Conservation (phyloP, 1,140 invertebrate species). For the Eumaeus atala region DNA sequence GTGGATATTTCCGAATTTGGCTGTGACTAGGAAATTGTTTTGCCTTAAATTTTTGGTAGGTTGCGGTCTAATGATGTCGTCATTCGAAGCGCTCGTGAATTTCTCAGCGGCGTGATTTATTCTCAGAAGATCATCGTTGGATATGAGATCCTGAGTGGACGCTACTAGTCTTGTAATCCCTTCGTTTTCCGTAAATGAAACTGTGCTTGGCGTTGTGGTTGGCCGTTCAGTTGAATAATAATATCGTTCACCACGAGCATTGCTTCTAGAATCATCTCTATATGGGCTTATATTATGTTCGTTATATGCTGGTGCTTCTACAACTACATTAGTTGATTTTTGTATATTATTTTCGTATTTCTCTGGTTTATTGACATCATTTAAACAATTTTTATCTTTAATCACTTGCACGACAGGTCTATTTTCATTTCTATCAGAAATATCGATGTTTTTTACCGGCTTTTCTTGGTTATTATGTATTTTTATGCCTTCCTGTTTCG, state of each 20-base stretch:
- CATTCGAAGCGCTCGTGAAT: conserved; percentile 34
- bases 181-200: conserved; percentile 32
- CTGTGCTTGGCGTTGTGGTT: conserved; percentile 25
- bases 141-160: conserved; percentile 73
- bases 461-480: conserved; percentile 9
- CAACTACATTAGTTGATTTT: conserved; percentile 30
- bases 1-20: conserved; percentile 34
- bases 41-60: conserved; percentile 22
- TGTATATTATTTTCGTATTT: conserved; percentile 28
- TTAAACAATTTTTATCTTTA: conserved; percentile 51
- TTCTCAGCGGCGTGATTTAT: conserved; percentile 72
- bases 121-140: conserved; percentile 73
- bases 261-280: conserved; percentile 32
- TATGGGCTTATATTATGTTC: conserved; percentile 39
- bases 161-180: conserved; percentile 70
- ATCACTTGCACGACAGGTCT: conserved; percentile 48
- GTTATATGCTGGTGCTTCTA: conserved; percentile 30
- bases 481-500: conserved; percentile 13
- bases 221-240: conserved; percentile 40
- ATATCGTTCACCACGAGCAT: conserved; percentile 44
- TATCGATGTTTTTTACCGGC: conserved; percentile 6
- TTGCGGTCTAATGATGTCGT: conserved; percentile 50
- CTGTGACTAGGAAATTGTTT: conserved; percentile 43
- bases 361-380: conserved; percentile 23
- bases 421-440: conserved; percentile 18